Evolutionary conservation across 2,888 invertebrate species (phyloP), one percentile per base, ranked within the genome.

Genomic region (Idaea aversata): DNA sequence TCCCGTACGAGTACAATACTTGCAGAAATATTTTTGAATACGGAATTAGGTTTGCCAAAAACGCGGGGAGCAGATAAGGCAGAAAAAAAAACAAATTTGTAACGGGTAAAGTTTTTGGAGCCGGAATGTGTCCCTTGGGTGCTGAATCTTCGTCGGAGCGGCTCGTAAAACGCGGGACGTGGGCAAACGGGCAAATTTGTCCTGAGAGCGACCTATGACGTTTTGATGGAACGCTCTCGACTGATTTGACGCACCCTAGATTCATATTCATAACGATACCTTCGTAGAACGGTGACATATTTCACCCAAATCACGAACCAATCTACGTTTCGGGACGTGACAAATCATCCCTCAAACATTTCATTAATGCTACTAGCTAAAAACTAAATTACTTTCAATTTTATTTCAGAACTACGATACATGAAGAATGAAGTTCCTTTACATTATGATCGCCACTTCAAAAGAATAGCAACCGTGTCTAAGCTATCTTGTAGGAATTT

Each of bases 401-500:
- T 69, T 34, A 63, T 59, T 59, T 47, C 61, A 66, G 59, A 38
- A 72, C 69, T 69, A 63, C 73, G 75, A 80, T 72, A 78, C 75
- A 78, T 72, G 71, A 78, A 78, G 78, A 77, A 74, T 75, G 82
- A 84, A 84, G 85, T 87, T 86, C 86, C 87, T 85, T 85, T 81
- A 84, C 85, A 89, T 87, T 88, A 87, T 86, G 87, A 87, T 86
- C 86, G 85, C 84, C 86, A 85, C 87, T 88, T 91, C 91, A 91
- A 91, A 91, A 92, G 91, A 93, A 93, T 91, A 89, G 90, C 91
- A 88, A 90, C 90, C 91, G 90, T 90, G 91, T 90, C 92, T 91
- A 88, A 90, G 92, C 89, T 91, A 91, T 92, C 93, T 93, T 91
- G 91, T 92, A 93, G 92, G 93, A 93, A 93, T 93, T 93, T 93